These are phyloP conservation scores for Drosophila pseudotalamancana DNA, from an alignment of 2,888 invertebrate genomes.

Conservation along the genomic window DNA sequence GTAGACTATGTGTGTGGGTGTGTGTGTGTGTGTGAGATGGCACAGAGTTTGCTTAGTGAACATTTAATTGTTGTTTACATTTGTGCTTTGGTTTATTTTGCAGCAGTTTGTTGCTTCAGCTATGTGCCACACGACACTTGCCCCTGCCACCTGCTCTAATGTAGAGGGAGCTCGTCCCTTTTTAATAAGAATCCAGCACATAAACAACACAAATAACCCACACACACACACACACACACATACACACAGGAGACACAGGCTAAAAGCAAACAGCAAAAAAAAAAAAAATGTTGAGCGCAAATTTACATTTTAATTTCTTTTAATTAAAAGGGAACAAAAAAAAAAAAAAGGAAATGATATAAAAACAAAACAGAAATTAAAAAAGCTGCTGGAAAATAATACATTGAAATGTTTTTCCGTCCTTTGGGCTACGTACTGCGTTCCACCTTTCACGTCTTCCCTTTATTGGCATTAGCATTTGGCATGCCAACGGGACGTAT, in stretches of 20 bases:
- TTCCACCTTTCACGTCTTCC: not conserved
- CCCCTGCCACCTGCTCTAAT: slow-evolving; percentile 1
- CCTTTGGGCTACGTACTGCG: too few species aligned
- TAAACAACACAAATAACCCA: slow-evolving; percentile 37
- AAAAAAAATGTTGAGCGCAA: slow-evolving; percentile 43
- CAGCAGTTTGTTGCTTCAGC: slow-evolving; percentile 29
- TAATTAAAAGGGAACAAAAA: slow-evolving; percentile 64
- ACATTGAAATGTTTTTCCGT: slow-evolving; percentile 56
- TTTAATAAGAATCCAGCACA: slow-evolving; percentile 61
- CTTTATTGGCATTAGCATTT: slow-evolving; percentile 64
- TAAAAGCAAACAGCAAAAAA: slow-evolving; percentile 22
- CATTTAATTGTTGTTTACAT: slow-evolving; percentile 79
- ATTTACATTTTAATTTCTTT: slow-evolving; percentile 79
- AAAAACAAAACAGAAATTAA: slow-evolving; percentile 20
- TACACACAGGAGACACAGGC: not conserved
- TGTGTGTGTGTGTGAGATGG: slow-evolving; percentile 13
- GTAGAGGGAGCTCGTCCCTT: slow-evolving; percentile 17
- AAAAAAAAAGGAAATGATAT: not conserved
- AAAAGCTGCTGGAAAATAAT: slow-evolving; percentile 39
- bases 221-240: slow-evolving; percentile 11
- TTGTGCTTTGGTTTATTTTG: slow-evolving; percentile 70
- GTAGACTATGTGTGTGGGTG: too few species aligned
- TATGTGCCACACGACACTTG: not conserved
- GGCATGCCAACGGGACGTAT: slow-evolving; percentile 50
- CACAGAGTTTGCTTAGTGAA: slow-evolving; percentile 68